Evolutionary conservation across 2,797 vertebrate species (phyloP), one percentile per base, ranked within the genome.

Genomic region (Lateolabrax maculatus): DNA sequence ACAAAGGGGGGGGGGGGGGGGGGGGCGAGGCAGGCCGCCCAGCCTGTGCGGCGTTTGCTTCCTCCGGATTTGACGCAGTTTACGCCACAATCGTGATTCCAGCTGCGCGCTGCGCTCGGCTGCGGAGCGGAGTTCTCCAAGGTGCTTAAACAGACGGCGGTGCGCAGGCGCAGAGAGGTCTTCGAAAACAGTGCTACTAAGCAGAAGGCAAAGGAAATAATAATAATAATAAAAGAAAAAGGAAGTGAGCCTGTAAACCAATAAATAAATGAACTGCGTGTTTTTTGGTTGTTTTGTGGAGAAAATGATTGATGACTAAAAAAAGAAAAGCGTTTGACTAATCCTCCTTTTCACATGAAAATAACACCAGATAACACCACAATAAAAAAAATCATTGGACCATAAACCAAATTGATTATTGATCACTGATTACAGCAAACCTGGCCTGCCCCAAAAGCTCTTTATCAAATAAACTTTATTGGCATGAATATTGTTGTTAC

Each of bases 51-150:
- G 77, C 81, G 37, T 61, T 55, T 27, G 39, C 16, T 41, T 19
- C 66, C 52, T 53, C 85, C 60, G 77, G 34, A 69, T 84, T 69
- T 85, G 82, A 94, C 92, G 92, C 90, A 88, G 43, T 65, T 90
- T 87, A 93, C 89, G 91, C n/a, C 83, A 88, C 75, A 34, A 48
- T 65, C 69, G 52, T 13, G 69, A 91, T 91, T 89, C 88, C 51
- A 27, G 29, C 29, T 44, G 56, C 6, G 69, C 52, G 51, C 9
- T 75, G 83, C 86, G 80, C 82, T 49, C 43, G 37, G 75, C 71
- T 46, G 75, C 16, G 77, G 71, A 67, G 84, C 85, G 94, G 94
- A 92, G 94, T 94, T 95, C 90, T 95, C 94, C 94, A 95, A 93
- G 94, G 95, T 95, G 89, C 94, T 95, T 93, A 94, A 95, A 93